Evolutionary conservation across 1,140 invertebrate genomes (phyloP), one percentile per base, ranked within the genome.

Genomic region (Hydropsyche tenuis): DNA sequence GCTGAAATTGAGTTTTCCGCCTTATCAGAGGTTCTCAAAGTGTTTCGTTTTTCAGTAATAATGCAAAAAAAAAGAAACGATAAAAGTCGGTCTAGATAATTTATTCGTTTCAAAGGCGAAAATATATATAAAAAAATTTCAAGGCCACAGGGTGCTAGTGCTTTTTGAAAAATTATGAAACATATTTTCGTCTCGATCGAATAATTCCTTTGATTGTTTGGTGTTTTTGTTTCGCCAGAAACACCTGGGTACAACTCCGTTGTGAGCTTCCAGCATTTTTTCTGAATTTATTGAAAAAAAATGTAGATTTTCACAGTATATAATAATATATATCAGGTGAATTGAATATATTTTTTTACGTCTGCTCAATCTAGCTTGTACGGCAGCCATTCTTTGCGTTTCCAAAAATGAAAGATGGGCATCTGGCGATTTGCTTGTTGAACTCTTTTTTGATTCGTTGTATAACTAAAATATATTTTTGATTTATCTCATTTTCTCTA

Each of bases 211-310:
- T 22, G 11, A 6, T 2, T 25, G 2, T 45, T 45, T 62, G 30
- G 65, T 46, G 37, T 46, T 46, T 64, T 71, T 77, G 51, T 77
- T 77, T 23, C 73, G 68, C 76, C 76, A 77, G 42, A 77, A 77
- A 45, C 76, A 77, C 43, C 76, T 72, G 0, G 68, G 68, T 16
- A 70, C 25, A 37, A 46, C 16, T 2, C 68, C 51, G 25, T 70
- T 68, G 22, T 12, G 14, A 23, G 46, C 16, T 53, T 45, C 65
- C 16, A 65, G 2, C 6, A 65, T 27, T 68, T 68, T 68, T 48
- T 68, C 65, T 68, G n/a, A 30, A 43, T 1, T 25, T 23, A 0
- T 46, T 46, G 14, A 48, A 68, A 6, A 43, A 14, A 27, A 43
- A 16, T 16, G 18, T 60, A 60, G 5, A 1, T 14, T 25, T 25